Evolutionary conservation across 2,888 invertebrate genomes (phyloP), one percentile per base, ranked within the genome.

Genomic region (Linnaemya vulpina): DNA sequence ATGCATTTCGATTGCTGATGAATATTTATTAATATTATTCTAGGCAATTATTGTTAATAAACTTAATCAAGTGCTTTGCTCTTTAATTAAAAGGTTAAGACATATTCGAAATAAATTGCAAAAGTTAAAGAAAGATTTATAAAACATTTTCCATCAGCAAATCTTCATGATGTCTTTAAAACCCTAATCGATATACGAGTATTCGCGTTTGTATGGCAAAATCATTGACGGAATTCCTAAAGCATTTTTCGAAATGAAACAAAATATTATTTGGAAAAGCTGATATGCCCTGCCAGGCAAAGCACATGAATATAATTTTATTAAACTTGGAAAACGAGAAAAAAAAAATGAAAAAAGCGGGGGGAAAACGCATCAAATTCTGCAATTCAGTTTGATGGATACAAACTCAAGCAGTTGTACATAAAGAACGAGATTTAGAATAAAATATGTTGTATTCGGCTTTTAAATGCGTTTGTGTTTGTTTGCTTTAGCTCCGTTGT

Each of bases 201-300:
- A 74, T 73, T 20, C 17, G 60, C 35, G 35, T 60, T 17, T 60
- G 46, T 9, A 49, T 20, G 25, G 43, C 51, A 25, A 73, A 63
- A 67, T 40, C 49, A 62, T 68, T 58, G 53, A 20, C 62, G 80
- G 73, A 85, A 70, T 77, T 82, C 74, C 81, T 85, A 55, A 55
- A 85, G 81, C 74, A 63, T 53, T 74, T 67, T 62, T 49, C 13
- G 20, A 51, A 20, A 51, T 20, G 20, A 17, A 30, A 55, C 1
- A 13, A 55, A 13, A 40, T 11, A 40, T 40, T 15, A 55, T 30
- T 30, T 30, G n/a, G n/a, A 55, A 25, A 22, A 49, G 1, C 49
- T 15, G n/a, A 38, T 38, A 15, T 1, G 1, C 38, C 3, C 38
- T 38, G 62, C 0, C 10, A 11, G 11, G 2, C 15, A 15, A 58